phyloP scores from a whole-genome alignment of 2,113 vertebrate species.

The Bagarius yarrelli region DNA sequence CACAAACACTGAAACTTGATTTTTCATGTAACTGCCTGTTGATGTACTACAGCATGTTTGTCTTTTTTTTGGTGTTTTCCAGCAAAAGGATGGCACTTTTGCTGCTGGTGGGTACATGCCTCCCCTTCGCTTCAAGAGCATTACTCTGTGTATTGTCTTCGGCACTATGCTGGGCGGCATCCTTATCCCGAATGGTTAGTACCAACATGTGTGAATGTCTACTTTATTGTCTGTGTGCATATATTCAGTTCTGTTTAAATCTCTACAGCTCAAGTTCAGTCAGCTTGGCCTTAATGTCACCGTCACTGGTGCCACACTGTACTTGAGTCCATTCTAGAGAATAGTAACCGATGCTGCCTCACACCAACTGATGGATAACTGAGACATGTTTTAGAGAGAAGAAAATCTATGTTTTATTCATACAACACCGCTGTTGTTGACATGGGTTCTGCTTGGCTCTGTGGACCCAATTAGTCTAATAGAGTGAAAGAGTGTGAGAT shows the following conservation, averaged over 20 bases:
- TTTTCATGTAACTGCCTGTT: slow-evolving; percentile 22
- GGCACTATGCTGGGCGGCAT: slow-evolving; percentile 96
- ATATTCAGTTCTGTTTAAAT: background rate
- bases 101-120: slow-evolving; percentile 96
- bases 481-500: slow-evolving; percentile 42
- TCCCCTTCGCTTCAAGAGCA: slow-evolving; percentile 91
- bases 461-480: slow-evolving; percentile 55
- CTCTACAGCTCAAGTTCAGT: background rate
- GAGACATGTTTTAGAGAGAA: slow-evolving; percentile 45
- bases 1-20: slow-evolving; percentile 6
- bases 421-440: slow-evolving; percentile 42
- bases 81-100: slow-evolving; percentile 98
- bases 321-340: slow-evolving; percentile 22
- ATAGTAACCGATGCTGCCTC: slow-evolving; percentile 30
- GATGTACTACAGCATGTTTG: background rate
- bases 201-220: slow-evolving; percentile 14
- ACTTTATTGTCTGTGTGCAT: background rate
- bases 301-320: slow-evolving; percentile 25
- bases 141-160: slow-evolving; percentile 90
- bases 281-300: background rate
- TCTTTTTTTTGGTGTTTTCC: slow-evolving; percentile 22
- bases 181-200: slow-evolving; percentile 92
- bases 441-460: slow-evolving; percentile 45
- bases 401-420: slow-evolving; percentile 54
- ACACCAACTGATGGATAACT: slow-evolving; percentile 35